Base-by-base conservation (phyloP, 2,888 invertebrate species). In the Hirudinaria manillensis region DNA sequence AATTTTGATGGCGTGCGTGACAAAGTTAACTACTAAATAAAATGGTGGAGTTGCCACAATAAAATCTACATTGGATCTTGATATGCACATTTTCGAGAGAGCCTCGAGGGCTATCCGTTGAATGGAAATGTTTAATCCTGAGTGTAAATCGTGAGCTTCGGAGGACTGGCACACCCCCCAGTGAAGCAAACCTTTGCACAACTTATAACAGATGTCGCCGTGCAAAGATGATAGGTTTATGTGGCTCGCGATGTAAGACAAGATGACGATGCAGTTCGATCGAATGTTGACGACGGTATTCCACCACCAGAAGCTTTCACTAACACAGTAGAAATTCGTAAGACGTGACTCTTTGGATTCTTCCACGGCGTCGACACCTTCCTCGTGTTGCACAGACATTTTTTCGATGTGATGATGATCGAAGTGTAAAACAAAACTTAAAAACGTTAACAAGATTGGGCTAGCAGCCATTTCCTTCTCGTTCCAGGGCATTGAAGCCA, bases 151-250 rank as follows among this genome's bases (percentile, higher is more conserved):
- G 82, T 93, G 93, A 38, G 96, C 96, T 82, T 93, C 93, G 0
- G 96, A 93, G 71, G 97, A 94, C 1, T 94, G 93, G 86, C 97
- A 98, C 75, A 95, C 93, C 51, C 94, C 92, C 99, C 98, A 99
- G 86, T 99, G 97, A 77, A 99, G 88, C 78, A 99, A 89, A 36
- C 97, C 98, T 86, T 98, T 96, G 78, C 98, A 88, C 75, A 99
- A 89, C 74, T 96, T 95, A 79, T 94, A 89, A 79, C 94, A 93
- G 82, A 98, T 92, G 80, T 93, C 91, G 87, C 96, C 95, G 75
- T 93, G 91, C 86, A 92, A 93, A 75, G 90, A 90, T 79, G 91
- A 90, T 81, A 99, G 89, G 87, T 96, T 94, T 83, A 98, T 90
- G 85, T 95, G 92, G 77, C 96, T 95, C 76, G 94, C 91, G 82